Percentiles rank a stretch among this genome's conserved stretches.
Conservation (phyloP, 2,888 invertebrate genomes). For the Mayetiola destructor region DNA sequence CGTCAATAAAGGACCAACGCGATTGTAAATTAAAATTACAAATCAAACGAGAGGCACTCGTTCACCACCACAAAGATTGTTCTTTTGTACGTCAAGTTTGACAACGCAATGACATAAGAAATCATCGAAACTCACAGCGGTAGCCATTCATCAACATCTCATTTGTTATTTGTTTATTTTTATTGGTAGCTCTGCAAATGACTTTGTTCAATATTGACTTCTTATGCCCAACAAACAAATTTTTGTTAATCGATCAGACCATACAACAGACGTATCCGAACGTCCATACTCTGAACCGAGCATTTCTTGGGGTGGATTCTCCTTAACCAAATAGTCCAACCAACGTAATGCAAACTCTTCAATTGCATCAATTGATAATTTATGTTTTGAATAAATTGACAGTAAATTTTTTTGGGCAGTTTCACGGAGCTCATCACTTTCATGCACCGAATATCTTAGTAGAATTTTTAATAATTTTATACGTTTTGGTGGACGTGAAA, state of each 20-base stretch:
- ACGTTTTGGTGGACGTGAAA: conserved; percentile 71
- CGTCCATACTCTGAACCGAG: conserved; percentile 50
- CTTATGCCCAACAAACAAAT: conserved; percentile 75
- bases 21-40: too few relatives aligned
- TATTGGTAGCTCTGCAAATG: too few relatives aligned
- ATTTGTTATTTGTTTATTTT: too few relatives aligned
- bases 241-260: conserved; percentile 81
- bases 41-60: too few relatives aligned
- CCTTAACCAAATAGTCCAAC: conserved; percentile 43
- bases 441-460: conserved; percentile 39
- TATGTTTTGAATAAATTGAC: conserved; percentile 39
- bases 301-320: conserved; percentile 57
- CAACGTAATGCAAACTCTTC: conserved; percentile 61
- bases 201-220: too few relatives aligned
- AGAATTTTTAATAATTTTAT: conserved; percentile 66
- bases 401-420: conserved; percentile 43
- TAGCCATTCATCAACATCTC: too few relatives aligned
- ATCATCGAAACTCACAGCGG: too few relatives aligned
- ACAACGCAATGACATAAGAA: too few relatives aligned
- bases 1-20: too few relatives aligned
- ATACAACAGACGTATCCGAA: conserved; percentile 39
- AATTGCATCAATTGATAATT: conserved; percentile 40
- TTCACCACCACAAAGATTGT: too few relatives aligned
- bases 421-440: conserved; percentile 53
- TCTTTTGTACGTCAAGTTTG: too few relatives aligned